These are phyloP conservation scores for Corythaeola cristata DNA, from an alignment of 2,113 vertebrate genomes.

Conservation along the genomic window DNA sequence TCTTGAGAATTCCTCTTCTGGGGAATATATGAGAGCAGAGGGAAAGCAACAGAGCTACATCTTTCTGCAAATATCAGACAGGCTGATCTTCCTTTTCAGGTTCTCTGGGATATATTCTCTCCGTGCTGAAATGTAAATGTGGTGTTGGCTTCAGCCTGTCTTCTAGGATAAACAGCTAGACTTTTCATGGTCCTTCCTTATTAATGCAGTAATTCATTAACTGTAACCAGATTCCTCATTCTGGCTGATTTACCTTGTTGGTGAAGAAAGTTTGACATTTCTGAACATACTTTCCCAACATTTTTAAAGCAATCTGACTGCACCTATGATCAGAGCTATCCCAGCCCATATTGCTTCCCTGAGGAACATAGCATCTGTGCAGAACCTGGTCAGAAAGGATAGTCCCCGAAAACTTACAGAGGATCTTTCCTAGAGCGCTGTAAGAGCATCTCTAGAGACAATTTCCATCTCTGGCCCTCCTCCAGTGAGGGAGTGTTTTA, in stretches of 20 bases:
- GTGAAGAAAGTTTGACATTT: not conserved
- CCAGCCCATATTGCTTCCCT: not conserved
- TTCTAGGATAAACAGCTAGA: not conserved
- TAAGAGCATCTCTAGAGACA: not conserved
- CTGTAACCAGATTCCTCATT: not conserved
- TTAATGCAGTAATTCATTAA: not conserved
- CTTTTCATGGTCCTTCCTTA: not conserved
- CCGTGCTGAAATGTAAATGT: not conserved
- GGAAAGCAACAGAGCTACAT: not conserved
- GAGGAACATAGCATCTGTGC: rapidly evolving
- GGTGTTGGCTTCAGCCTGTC: not conserved
- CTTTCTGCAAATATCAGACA: not conserved
- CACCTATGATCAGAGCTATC: not conserved
- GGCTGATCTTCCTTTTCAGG: not conserved
- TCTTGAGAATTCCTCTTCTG: not conserved
- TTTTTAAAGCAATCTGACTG: not conserved
- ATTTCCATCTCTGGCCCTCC: not conserved
- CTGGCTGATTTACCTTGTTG: not conserved
- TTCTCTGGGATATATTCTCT: not conserved
- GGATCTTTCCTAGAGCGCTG: not conserved
- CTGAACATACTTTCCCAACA: not conserved
- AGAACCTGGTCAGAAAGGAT: not conserved
- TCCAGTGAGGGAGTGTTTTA: not conserved
- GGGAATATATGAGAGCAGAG: not conserved
- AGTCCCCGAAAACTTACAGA: not conserved